Evolutionary conservation across 2,113 vertebrate genomes (phyloP), one percentile per base, ranked within the genome.

Genomic region (Conger conger): DNA sequence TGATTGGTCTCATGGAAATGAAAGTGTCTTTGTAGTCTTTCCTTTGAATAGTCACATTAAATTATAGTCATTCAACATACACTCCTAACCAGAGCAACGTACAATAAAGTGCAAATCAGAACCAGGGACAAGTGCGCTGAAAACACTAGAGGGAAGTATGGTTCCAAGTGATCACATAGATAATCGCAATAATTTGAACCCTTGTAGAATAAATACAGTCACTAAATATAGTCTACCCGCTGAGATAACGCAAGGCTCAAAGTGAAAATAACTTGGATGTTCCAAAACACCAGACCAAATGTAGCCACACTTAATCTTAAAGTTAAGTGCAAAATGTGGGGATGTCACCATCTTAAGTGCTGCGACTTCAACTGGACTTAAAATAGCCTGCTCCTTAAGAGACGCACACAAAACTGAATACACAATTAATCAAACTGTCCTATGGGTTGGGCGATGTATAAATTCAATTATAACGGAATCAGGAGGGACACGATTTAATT

Each of bases 261-360:
- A 77, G 82, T 79, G 80, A 81, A 82, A 87, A 89, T 79, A 85
- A 45, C 77, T 89, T 85, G 85, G 54, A 90, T 86, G 83, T 83
- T 91, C 85, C 80, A 87, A 90, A 91, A 89, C 90, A 91, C 90
- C 88, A 85, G 1, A 88, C 81, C 76, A 91, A 91, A 92, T 87
- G 90, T 87, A 86, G 92, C 60, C 83, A 85, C 40, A 38, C 88
- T 87, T 87, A 68, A 89, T 83, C 68, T 78, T 82, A 83, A 63
- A 84, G 38, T 85, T 68, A 57, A 84, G 77, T 84, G 82, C 35
- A 77, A 27, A 83, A 68, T n/a, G 76, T 77, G 76, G 76, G 63
- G 42, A 54, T 68, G 53, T 86, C 79, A 82, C 76, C 50, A 53
- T 81, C 63, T 37, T 78, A 60, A 80, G 76, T 33, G 63, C 88